A percentile compares a stretch with the other conserved stretches of the same genome.
Conservation (phyloP, 1,140 invertebrate genomes). For the Drosophila sechellia region DNA sequence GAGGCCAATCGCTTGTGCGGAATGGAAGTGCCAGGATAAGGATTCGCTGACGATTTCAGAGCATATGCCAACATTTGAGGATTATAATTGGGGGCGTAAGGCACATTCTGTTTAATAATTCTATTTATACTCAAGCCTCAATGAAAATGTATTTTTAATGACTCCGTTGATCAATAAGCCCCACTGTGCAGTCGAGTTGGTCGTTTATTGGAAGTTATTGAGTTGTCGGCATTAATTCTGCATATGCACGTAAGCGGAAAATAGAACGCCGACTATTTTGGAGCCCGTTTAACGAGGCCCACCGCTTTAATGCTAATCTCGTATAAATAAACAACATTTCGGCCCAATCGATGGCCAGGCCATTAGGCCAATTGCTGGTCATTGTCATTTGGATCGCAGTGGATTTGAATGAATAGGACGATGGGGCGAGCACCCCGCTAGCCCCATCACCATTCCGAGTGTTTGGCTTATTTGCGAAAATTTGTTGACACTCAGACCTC, state of each 20-base stretch:
- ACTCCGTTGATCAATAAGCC: too few relatives aligned
- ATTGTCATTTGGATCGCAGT: conserved; percentile 33
- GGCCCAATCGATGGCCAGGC: conserved; percentile 34
- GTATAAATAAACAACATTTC: conserved; percentile 53
- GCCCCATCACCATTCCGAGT: conserved; percentile 17
- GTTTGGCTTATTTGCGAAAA: conserved; percentile 51
- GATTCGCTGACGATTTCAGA: background rate
- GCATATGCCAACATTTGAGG: background rate
- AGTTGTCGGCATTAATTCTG: conserved; percentile 55
- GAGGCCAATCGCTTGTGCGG: background rate
- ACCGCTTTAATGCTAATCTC: conserved; percentile 36
- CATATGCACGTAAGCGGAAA: conserved; percentile 15
- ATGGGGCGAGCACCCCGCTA: background rate
- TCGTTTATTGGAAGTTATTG: conserved; percentile 57
- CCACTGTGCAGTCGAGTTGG: conserved; percentile 40
- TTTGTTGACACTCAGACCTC: conserved; percentile 60
- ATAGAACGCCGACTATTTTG: conserved; percentile 40
- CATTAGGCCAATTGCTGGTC: conserved; percentile 26
- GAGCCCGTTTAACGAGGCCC: conserved; percentile 42
- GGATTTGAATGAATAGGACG: background rate
- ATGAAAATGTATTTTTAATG: too few relatives aligned
- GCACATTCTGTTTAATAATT: too few relatives aligned
- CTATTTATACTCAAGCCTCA: too few relatives aligned
- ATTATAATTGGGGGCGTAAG: background rate
- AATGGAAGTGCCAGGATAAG: conserved; percentile 2